Evolutionary conservation across 1,140 invertebrate genomes (phyloP), one percentile per base, ranked within the genome.

Genomic region (Eupeodes corollae): DNA sequence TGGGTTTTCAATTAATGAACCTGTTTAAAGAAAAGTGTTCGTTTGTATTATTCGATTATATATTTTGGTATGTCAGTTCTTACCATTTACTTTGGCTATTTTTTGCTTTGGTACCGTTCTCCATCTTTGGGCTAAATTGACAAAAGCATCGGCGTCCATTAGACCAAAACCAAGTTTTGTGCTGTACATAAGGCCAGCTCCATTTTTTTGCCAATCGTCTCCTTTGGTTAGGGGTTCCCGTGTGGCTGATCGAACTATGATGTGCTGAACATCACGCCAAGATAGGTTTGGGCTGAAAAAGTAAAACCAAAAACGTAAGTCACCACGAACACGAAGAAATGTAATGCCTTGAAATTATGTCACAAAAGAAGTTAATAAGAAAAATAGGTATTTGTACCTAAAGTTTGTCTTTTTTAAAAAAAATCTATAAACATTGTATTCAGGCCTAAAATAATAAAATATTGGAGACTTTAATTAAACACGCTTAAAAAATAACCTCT

Each of bases 141-240:
- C 93, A 89, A 98, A 97, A 3, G 91, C 91, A 1, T 92, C 93
- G 6, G 93, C 94, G 66, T 98, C 93, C 42, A 98, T 70, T 0
- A 98, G 92, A 1, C 94, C 94, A 60, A 91, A 98, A 10, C 93
- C 92, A 59, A 98, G 97, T 2, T 98, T 73, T 73, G 98, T 94
- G 70, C 98, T 98, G 70, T 94, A 98, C 70, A 98, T 91, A 15
- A 98, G 70, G 0, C 93, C 93, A 1, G 97, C 94, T 0, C 91
- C 92, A 56, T 97, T 97, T 85, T 94, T 93, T 10, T 86, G 91
- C 93, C 93, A 98, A 57, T 91, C 85, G 64, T 94, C 92, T 6
- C 88, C 88, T 66, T 98, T 94, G 66, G 93, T 96, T 16, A 98
- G 73, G 0, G 91, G 95, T 69, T 98, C 98, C 42, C 94, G 73